Conservation (phyloP, 2,113 vertebrate species). For the Morone chrysops region DNA sequence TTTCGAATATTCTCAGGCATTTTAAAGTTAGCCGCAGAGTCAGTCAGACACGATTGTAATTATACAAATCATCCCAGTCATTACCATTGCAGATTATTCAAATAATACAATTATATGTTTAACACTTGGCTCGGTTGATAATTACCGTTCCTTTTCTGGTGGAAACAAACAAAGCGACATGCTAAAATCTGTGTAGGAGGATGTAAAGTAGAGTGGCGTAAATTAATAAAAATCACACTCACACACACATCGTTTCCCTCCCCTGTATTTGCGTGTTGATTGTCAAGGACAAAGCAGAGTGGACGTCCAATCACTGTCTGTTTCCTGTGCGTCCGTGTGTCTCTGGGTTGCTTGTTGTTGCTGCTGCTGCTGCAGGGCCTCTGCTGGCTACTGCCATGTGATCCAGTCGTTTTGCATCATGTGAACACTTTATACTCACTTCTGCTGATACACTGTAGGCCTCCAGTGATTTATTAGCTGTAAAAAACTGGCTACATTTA, state of each 20-base stretch:
- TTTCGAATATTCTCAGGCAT: conserved; percentile 6
- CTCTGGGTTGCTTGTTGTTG: conserved; percentile 17
- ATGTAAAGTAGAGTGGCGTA: neutral
- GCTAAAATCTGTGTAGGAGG: conserved; percentile 46
- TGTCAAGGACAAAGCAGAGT: conserved; percentile 1
- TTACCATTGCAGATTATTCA: conserved; percentile 71
- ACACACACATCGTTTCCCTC: neutral
- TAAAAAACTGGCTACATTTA: neutral
- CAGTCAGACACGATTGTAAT: conserved; percentile 59
- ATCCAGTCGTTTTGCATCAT: conserved; percentile 18
- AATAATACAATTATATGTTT: conserved; percentile 71
- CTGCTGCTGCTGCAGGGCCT: conserved; percentile 32
- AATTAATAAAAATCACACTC: conserved; percentile 9
- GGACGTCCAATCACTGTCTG: conserved; percentile 23
- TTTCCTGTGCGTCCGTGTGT: conserved; percentile 26
- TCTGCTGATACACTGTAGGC: neutral
- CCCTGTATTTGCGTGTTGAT: conserved; percentile 17
- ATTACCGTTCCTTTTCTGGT: conserved; percentile 64
- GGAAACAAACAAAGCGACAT: conserved; percentile 53
- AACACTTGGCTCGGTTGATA: conserved; percentile 67
- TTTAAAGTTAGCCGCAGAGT: conserved; percentile 35
- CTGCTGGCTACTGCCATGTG: conserved; percentile 26
- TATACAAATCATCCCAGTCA: conserved; percentile 67
- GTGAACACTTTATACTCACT: conserved; percentile 3
- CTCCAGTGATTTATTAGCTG: neutral